Percentiles rank a stretch among this genome's conserved stretches.
Evolutionary conservation across 64 coral and sea anemone species (phyloP).

Genomic region (Porites australiensis): DNA sequence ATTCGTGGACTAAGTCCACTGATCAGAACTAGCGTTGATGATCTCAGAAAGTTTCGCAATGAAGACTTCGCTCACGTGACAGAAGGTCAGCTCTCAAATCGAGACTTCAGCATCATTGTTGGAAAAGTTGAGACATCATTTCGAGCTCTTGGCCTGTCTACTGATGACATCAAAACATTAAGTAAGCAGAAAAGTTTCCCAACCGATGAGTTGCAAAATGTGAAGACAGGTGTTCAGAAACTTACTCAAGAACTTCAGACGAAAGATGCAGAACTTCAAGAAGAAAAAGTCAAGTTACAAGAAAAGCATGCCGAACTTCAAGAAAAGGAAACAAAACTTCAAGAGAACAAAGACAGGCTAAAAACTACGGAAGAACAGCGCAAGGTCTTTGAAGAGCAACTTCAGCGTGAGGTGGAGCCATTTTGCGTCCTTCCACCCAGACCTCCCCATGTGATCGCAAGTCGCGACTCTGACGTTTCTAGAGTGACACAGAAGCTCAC

Average conservation of each 20-base stretch:
- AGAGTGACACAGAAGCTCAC: background rate
- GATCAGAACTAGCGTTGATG: background rate
- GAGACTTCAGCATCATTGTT: background rate
- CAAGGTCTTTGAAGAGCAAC: conserved; percentile 18
- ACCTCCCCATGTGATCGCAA: background rate
- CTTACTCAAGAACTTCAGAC: background rate
- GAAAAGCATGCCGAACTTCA: too few relatives aligned
- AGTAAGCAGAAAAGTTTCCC: conserved; percentile 49
- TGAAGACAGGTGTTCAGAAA: background rate
- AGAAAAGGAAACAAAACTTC: too few relatives aligned
- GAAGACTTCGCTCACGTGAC: conserved; percentile 43
- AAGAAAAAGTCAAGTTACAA: too few relatives aligned
- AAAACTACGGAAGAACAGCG: conserved; percentile 9
- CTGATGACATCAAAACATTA: conserved; percentile 1
- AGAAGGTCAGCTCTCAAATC: conserved; percentile 32
- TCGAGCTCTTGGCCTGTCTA: conserved; percentile 1
- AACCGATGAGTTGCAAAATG: conserved; percentile 16
- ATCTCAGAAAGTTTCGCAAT: conserved; percentile 21
- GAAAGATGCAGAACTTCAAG: background rate
- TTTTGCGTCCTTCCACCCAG: conserved; percentile 30
- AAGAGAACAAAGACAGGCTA: too few relatives aligned
- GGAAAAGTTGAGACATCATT: conserved; percentile 41
- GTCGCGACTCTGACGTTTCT: background rate
- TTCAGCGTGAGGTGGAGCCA: conserved; percentile 4
- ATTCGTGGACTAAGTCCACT: conserved; percentile 11